These are phyloP conservation scores for Machimus rusticus DNA, from an alignment of 2,888 invertebrate genomes.

Conservation along the genomic window DNA sequence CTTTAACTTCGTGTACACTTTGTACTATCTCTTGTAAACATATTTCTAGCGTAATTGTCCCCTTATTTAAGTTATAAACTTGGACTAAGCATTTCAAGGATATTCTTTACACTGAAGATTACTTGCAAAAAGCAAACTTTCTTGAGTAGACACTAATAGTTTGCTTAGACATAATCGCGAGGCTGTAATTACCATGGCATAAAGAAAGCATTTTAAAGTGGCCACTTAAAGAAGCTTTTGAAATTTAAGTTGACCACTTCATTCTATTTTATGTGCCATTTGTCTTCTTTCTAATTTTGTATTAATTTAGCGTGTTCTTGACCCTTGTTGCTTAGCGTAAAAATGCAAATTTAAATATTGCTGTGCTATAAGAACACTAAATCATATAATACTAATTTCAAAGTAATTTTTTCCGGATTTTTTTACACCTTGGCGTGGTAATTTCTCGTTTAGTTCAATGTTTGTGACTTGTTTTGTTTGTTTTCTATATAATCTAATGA, in stretches of 20 bases:
- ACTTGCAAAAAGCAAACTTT: background rate
- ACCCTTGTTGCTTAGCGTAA: background rate
- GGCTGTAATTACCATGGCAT: background rate
- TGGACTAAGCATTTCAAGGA: background rate
- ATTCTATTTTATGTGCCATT: background rate
- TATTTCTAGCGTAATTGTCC: background rate
- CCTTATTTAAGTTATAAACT: background rate
- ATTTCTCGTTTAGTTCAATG: no score
- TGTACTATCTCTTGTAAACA: background rate
- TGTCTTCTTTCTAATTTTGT: background rate
- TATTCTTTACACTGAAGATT: background rate
- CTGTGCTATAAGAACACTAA: background rate
- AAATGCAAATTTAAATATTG: background rate
- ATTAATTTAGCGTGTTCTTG: background rate
- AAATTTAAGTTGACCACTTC: background rate
- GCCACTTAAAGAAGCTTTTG: background rate
- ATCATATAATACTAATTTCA: no score
- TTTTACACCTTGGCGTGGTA: no score
- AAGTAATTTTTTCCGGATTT: no score
- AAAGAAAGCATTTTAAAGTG: background rate
- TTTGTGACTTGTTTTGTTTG: no score
- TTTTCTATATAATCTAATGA: no score
- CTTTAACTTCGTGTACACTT: background rate
- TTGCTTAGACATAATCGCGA: background rate
- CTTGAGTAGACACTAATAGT: background rate